Conservation (phyloP, 1,140 invertebrate genomes). For the Drosophila ficusphila region DNA sequence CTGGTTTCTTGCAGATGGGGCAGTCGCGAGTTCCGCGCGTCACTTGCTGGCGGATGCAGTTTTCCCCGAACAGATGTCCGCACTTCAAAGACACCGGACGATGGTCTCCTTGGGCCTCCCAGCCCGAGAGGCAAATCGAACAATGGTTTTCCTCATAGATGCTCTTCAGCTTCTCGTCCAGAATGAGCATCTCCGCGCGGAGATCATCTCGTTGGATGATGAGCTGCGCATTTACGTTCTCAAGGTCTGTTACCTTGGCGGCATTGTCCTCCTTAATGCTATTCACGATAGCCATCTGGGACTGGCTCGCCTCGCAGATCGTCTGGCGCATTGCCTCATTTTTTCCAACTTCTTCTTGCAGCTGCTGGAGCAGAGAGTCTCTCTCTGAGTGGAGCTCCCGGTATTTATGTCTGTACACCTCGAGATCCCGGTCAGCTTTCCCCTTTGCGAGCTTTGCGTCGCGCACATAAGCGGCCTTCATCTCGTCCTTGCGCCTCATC, state of each 20-base stretch:
- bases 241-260: neutral
- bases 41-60: neutral
- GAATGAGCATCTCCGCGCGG: no score
- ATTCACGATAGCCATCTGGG: neutral
- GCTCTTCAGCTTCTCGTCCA: neutral
- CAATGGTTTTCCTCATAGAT: neutral
- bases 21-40: neutral
- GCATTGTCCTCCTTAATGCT: neutral
- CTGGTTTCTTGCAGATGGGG: neutral
- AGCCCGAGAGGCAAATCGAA: conserved; percentile 1
- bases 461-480: no score
- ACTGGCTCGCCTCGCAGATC: neutral
- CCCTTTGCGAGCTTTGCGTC: no score
- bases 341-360: neutral
- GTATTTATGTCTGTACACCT: no score
- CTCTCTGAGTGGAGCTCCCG: neutral
- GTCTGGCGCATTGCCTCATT: neutral
- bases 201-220: neutral
- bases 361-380: conserved; percentile 1
- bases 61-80: conserved; percentile 19
- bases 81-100: conserved; percentile 11
- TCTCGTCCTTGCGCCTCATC: neutral
- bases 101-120: neutral
- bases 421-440: neutral
- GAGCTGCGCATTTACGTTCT: neutral